Percentiles rank a stretch among this genome's conserved stretches.
These are phyloP conservation scores for Pelobates fuscus DNA, from an alignment of 2,113 vertebrate genomes.

Conservation along the genomic window DNA sequence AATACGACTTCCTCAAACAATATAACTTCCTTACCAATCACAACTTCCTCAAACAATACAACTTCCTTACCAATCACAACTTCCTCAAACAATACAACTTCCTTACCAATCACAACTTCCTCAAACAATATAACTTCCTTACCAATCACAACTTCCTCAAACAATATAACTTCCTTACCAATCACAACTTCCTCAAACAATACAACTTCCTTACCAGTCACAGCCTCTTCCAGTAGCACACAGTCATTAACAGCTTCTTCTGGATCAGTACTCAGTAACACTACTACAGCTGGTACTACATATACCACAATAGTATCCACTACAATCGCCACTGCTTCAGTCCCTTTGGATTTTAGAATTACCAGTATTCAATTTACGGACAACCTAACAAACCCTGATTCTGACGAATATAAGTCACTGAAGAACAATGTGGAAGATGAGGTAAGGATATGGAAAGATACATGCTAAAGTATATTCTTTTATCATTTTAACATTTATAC, in stretches of 20 bases:
- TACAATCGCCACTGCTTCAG: neutral
- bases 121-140: neutral
- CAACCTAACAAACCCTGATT: neutral
- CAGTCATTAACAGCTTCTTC: neutral
- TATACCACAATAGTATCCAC: neutral
- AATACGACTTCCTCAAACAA: too few species aligned
- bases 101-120: neutral
- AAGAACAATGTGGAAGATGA: neutral
- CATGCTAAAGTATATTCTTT: too few species aligned
- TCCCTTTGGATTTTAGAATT: constrained; percentile 45
- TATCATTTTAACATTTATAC: too few species aligned
- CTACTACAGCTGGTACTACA: neutral
- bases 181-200: neutral
- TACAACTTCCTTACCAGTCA: neutral
- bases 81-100: neutral
- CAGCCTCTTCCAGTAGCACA: neutral
- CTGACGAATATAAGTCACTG: neutral
- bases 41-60: neutral
- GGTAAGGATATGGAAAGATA: too few species aligned
- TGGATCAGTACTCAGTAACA: neutral
- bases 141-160: neutral
- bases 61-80: neutral
- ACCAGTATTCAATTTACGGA: neutral
- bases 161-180: neutral
- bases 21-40: too few species aligned